A percentile compares a stretch with the other conserved stretches of the same genome.
These are phyloP conservation scores for Serranus cabrilla DNA, from an alignment of 2,797 vertebrate species.

Conservation along the genomic window DNA sequence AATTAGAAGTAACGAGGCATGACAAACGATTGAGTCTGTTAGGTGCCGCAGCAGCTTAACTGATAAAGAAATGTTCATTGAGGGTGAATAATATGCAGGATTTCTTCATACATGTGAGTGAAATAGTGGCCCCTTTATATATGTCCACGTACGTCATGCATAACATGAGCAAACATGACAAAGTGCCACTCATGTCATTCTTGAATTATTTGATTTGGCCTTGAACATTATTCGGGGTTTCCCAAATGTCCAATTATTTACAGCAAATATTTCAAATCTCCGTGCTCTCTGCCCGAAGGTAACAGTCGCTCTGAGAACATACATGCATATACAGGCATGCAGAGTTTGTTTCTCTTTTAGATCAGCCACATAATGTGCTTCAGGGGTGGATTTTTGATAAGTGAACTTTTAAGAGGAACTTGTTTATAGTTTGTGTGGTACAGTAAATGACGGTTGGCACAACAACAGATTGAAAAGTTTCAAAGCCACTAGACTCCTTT, in stretches of 20 bases:
- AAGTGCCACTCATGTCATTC: background rate
- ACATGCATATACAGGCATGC: slow-evolving; percentile 5
- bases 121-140: background rate
- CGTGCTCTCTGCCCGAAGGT: background rate
- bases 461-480: no score
- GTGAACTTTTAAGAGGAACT: no score
- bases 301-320: slow-evolving; percentile 3
- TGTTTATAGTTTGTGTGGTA: no score
- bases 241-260: background rate
- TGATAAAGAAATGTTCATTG: slow-evolving; percentile 11
- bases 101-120: background rate
- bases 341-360: slow-evolving; percentile 3
- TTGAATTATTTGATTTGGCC: background rate
- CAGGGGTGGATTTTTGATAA: no score
- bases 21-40: slow-evolving; percentile 21
- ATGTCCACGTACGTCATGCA: background rate
- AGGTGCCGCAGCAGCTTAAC: background rate
- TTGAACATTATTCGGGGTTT: slow-evolving; percentile 3
- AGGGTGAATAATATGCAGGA: slow-evolving; percentile 1
- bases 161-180: slow-evolving; percentile 22
- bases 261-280: background rate
- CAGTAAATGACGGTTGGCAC: no score
- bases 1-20: slow-evolving; percentile 42
- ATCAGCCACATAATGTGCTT: background rate
- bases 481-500: no score